Conservation (phyloP, 64 coral and sea anemone species). For the Pachyseris speciosa region DNA sequence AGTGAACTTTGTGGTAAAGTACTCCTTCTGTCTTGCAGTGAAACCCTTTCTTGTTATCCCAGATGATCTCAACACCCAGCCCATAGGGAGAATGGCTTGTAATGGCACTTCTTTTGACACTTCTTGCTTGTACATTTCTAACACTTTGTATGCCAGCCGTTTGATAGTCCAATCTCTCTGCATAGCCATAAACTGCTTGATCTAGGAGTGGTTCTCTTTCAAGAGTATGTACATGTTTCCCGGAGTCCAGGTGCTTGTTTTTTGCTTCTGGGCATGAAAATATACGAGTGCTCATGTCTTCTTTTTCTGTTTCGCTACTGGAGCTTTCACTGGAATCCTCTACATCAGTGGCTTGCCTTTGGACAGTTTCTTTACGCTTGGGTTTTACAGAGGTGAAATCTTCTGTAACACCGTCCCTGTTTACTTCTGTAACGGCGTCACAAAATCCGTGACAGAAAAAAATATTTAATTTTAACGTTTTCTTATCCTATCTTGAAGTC, state of each 20-base stretch:
- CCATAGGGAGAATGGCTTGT: slow-evolving; percentile 15
- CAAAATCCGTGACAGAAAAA: neutral
- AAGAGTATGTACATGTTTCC: slow-evolving; percentile 9
- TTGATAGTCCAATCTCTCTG: slow-evolving; percentile 35
- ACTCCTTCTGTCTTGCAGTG: slow-evolving; percentile 30
- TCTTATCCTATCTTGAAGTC: neutral
- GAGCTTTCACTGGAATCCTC: neutral
- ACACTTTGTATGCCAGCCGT: neutral
- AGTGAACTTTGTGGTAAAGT: slow-evolving; percentile 26
- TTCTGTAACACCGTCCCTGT: neutral
- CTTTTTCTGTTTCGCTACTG: neutral
- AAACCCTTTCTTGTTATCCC: neutral
- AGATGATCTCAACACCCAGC: slow-evolving; percentile 20
- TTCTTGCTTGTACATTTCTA: neutral
- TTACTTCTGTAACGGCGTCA: slow-evolving; percentile 8
- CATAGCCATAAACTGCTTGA: slow-evolving; percentile 46
- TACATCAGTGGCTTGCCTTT: neutral
- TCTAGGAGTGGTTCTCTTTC: slow-evolving; percentile 42
- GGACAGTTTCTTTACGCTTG: neutral
- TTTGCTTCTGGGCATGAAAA: neutral
- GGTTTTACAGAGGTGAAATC: neutral
- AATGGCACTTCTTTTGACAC: neutral
- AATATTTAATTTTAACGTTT: neutral
- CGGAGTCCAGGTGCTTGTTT: slow-evolving; percentile 26
- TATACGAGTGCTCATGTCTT: neutral